phyloP scores from a whole-genome alignment of 2,888 invertebrate species.

The Nineta flava region DNA sequence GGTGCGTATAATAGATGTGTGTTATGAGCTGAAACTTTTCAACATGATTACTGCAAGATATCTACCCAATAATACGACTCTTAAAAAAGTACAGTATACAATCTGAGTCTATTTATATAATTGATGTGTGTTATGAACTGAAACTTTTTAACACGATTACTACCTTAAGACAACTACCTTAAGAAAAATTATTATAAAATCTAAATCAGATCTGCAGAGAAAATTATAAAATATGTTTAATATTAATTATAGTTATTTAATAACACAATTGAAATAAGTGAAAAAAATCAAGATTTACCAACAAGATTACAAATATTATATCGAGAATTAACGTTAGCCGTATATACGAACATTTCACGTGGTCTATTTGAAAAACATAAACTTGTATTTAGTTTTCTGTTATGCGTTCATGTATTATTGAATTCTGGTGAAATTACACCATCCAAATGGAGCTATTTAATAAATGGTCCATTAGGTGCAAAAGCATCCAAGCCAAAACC shows the following conservation, averaged over 20 bases:
- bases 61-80: too few species aligned
- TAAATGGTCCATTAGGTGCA: constrained; percentile 53
- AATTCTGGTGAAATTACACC: constrained; percentile 33
- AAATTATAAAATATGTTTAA: background rate
- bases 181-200: too few species aligned
- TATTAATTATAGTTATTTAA: constrained; percentile 52
- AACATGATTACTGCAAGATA: too few species aligned
- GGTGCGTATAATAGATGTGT: too few species aligned
- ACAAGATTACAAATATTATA: constrained; percentile 52
- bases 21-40: too few species aligned
- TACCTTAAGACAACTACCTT: too few species aligned
- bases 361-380: constrained; percentile 87
- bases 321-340: constrained; percentile 60
- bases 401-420: constrained; percentile 34
- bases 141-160: too few species aligned
- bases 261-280: constrained; percentile 61
- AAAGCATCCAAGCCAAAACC: constrained; percentile 43
- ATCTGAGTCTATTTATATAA: too few species aligned
- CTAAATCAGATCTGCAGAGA: too few species aligned
- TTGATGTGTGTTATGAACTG: too few species aligned
- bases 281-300: constrained; percentile 46
- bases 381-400: constrained; percentile 71
- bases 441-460: constrained; percentile 60
- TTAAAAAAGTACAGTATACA: too few species aligned
- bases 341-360: constrained; percentile 76